These are phyloP conservation scores for Pachycephala philippinensis DNA, from an alignment of 2,113 vertebrate genomes.

Conservation along the genomic window DNA sequence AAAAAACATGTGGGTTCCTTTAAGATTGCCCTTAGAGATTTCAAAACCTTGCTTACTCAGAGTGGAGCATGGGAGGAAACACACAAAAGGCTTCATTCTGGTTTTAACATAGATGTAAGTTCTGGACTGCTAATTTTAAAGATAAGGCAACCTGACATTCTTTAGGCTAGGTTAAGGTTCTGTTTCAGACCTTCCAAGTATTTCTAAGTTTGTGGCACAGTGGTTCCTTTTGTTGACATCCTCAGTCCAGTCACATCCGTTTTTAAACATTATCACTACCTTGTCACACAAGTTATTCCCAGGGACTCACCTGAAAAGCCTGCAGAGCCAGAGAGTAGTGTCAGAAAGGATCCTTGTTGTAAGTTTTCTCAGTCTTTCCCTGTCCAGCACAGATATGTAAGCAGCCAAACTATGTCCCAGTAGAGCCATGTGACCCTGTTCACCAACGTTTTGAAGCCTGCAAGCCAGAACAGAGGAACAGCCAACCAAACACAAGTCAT, in stretches of 20 bases:
- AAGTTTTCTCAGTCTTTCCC: slow-evolving; percentile 86
- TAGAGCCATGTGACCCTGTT: slow-evolving; percentile 93
- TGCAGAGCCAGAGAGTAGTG: slow-evolving; percentile 94
- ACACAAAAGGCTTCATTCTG: neutral
- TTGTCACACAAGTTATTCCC: neutral
- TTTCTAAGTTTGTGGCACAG: neutral
- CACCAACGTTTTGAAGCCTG: slow-evolving; percentile 87
- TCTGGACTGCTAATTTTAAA: neutral
- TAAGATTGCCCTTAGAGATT: neutral
- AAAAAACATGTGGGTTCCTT: neutral
- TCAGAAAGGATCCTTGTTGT: slow-evolving; percentile 94
- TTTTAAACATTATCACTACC: neutral
- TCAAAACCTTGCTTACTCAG: neutral
- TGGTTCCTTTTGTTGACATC: neutral
- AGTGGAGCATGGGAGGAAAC: neutral
- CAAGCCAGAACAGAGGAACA: slow-evolving; percentile 47
- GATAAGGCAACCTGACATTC: neutral
- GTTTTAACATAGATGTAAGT: neutral
- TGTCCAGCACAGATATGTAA: slow-evolving; percentile 91
- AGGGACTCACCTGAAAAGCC: slow-evolving; percentile 89
- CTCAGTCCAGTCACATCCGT: neutral
- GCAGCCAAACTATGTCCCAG: slow-evolving; percentile 95
- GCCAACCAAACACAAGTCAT: neutral
- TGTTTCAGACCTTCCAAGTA: neutral
- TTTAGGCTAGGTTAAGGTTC: neutral